Evolutionary conservation across 1,140 invertebrate genomes (phyloP), one percentile per base, ranked within the genome.

Genomic region (Elymnias hypermnestra): DNA sequence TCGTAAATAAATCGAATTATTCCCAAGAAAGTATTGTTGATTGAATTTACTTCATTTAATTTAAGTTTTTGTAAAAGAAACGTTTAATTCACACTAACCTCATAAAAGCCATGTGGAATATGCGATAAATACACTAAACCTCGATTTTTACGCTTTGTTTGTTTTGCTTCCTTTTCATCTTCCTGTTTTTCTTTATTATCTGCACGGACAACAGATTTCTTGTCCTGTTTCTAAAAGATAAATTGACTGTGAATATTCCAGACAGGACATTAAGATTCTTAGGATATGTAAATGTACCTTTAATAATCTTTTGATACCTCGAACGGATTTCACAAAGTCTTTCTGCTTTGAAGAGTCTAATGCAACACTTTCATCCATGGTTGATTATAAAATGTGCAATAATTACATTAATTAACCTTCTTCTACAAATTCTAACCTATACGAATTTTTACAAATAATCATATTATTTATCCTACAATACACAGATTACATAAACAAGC

Each of bases 91-190:
- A 35, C 33, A 58, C 49, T 60, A 63, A 87, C 85, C 86, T 98
- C 96, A 71, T 92, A 97, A 87, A 98, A 98, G 40, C 97, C 97
- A 89, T 96, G 93, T 7, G 97, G 97, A 62, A 99, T 90, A 57
- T 97, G 94, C 3, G 91, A 91, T 8, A 98, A 56, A 53, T 95
- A 94, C 0, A 97, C 88, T 5, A 97, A 84, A 18, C 95, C 95
- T 53, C 88, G 68, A 19, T 56, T 19, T 33, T 36, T 56, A 19
- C 35, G 42, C 45, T 57, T 75, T 19, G 59, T 72, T 40, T 6
- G 22, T 33, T 73, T 78, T 5, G 50, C 53, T n/a, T 50, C 38
- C 45, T 63, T 70, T 1, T 45, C 57, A 29, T 36, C 26, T 12
- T 56, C 5, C 39, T 22, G n/a, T 43, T 15, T 42, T 48, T 17